A percentile compares a stretch with the other conserved stretches of the same genome.
Evolutionary conservation across 2,888 invertebrate species (phyloP).

Genomic region (Zhengitettix transpicula): DNA sequence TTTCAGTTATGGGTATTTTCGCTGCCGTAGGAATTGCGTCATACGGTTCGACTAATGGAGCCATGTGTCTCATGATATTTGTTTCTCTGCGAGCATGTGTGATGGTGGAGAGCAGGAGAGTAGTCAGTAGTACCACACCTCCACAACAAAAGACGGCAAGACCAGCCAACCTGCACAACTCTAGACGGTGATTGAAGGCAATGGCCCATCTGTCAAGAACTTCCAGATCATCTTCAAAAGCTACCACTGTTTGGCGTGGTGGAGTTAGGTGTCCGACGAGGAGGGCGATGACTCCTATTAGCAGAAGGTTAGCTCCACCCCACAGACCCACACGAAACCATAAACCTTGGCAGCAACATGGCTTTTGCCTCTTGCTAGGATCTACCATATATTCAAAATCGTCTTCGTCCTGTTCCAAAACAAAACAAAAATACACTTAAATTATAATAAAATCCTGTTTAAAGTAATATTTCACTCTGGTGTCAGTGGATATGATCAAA

Average conservation of each 20-base stretch:
- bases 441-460: no score
- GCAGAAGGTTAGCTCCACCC: conserved; percentile 28
- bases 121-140: conserved; percentile 26
- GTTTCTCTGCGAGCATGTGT: background rate
- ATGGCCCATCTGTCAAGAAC: conserved; percentile 25
- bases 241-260: conserved; percentile 22
- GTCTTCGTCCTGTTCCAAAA: conserved; percentile 3
- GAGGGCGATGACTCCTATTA: conserved; percentile 29
- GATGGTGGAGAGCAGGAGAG: conserved; percentile 29
- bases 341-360: conserved; percentile 17
- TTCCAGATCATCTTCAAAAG: conserved; percentile 22
- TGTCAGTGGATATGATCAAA: no score
- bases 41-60: background rate
- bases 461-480: no score
- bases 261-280: conserved; percentile 31
- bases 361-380: conserved; percentile 15
- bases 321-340: conserved; percentile 28
- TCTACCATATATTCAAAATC: conserved; percentile 25
- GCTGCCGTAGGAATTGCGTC: conserved; percentile 3
- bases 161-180: conserved; percentile 29
- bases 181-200: conserved; percentile 27
- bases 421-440: no score
- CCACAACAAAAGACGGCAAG: conserved; percentile 30
- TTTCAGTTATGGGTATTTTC: conserved; percentile 16
- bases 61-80: background rate